Base-by-base conservation (phyloP, 1,140 invertebrate species). In the Drosophila quadrilineata region DNA sequence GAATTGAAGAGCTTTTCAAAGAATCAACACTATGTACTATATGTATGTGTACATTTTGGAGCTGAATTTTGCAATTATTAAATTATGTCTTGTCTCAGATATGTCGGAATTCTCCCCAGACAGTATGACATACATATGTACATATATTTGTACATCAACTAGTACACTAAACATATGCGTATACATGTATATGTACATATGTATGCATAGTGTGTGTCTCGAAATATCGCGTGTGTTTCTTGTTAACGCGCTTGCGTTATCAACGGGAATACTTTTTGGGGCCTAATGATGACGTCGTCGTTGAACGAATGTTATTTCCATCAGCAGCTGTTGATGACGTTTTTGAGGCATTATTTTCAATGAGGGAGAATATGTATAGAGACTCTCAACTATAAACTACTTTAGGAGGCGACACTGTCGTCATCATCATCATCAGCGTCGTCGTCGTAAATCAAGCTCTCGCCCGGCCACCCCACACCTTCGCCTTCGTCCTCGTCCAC, bases 371-470 rank as follows among this genome's bases (percentile, higher is more conserved):
- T n/a, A n/a, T n/a, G n/a, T n/a, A n/a, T n/a, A n/a, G n/a, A n/a
- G n/a, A n/a, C n/a, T n/a, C n/a, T n/a, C n/a, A n/a, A n/a, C n/a
- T n/a, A n/a, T n/a, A n/a, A n/a, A n/a, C n/a, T n/a, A n/a, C n/a
- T n/a, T n/a, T n/a, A n/a, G n/a, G 29, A 6, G 33, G 1, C 21
- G 35, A 31, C 16, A 28, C 28, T 35, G 10, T 19, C 6, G 21
- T 19, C 38, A 21, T 41, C 38, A 22, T 24, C 21, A 10, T 22
- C 14, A 5, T 43, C 10, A 10, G 14, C 8, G 12, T 45, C 6
- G 12, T 17, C 10, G 22, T 31, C 38, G 49, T 53, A 62, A 62
- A 62, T 62, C 36, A 62, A 53, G 49, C 40, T 26, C 19, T 54
- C 33, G 17, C n/a, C n/a, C n/a, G n/a, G n/a, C n/a, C n/a, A n/a